These are phyloP conservation scores for Parotocinclus haroldoi DNA, from an alignment of 2,797 vertebrate genomes.

Conservation along the genomic window DNA sequence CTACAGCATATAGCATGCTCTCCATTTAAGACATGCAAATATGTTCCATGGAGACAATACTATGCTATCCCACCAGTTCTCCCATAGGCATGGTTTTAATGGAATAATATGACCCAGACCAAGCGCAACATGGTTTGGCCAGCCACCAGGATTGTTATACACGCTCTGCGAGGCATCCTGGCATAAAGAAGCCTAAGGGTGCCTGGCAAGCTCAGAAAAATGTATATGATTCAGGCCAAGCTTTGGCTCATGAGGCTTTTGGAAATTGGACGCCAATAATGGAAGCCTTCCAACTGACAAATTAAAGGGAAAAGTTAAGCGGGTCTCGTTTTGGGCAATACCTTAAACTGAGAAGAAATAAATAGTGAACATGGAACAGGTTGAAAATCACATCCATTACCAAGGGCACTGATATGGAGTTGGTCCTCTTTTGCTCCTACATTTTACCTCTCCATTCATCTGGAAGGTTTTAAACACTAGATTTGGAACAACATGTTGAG, in stretches of 20 bases:
- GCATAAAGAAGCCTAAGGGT: not conserved
- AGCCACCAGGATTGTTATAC: conserved; percentile 17
- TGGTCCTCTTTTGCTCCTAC: too few species aligned
- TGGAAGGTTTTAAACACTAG: too few species aligned
- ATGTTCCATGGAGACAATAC: not conserved
- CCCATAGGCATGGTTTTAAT: conserved; percentile 18
- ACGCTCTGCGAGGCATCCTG: not conserved
- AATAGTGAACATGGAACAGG: too few species aligned
- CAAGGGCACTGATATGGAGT: too few species aligned
- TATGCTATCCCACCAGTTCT: conserved; percentile 6
- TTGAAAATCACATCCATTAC: too few species aligned
- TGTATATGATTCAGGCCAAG: not conserved
- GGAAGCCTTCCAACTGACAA: conserved; percentile 5
- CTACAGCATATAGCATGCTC: conserved; percentile 1
- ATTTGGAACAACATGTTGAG: too few species aligned
- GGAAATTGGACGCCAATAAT: conserved; percentile 5
- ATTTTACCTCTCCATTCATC: too few species aligned
- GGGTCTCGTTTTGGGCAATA: not conserved
- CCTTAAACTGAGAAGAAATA: not conserved
- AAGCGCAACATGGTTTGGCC: conserved; percentile 21
- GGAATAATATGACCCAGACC: conserved; percentile 32
- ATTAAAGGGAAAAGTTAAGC: conserved; percentile 6
- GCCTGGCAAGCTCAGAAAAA: conserved; percentile 15
- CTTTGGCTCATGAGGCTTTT: not conserved
- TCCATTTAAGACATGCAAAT: not conserved